Conservation (phyloP, 2,797 vertebrate genomes). For the Limnodromus scolopaceus region DNA sequence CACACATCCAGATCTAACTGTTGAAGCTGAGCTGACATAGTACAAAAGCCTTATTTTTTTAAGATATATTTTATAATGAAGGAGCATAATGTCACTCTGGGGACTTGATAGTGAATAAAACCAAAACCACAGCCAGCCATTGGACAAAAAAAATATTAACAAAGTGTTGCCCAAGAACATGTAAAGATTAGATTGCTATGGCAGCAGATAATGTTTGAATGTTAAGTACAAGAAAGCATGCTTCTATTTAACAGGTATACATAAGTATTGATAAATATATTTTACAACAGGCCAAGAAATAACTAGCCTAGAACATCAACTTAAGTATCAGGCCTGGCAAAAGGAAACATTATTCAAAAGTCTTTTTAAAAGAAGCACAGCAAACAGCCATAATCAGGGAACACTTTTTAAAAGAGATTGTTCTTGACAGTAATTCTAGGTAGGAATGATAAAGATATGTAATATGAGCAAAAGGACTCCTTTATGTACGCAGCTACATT, state of each 20-base stretch:
- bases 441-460: background rate
- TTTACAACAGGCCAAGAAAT: background rate
- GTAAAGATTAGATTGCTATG: background rate
- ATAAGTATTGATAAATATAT: background rate
- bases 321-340: background rate
- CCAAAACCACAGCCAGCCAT: background rate
- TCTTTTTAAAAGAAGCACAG: background rate
- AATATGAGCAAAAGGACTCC: background rate
- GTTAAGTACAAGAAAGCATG: background rate
- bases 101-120: background rate
- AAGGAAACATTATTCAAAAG: background rate
- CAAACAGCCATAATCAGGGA: background rate
- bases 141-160: background rate
- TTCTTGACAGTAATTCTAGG: background rate
- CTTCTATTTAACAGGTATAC: background rate
- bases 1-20: background rate
- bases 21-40: background rate
- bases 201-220: background rate
- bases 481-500: background rate
- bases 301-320: background rate
- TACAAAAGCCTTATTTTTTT: background rate
- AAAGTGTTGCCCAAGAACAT: background rate
- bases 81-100: background rate
- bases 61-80: background rate
- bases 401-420: background rate